These are phyloP conservation scores for Drosophila fuyamai DNA, from an alignment of 1,140 invertebrate genomes.

Conservation along the genomic window DNA sequence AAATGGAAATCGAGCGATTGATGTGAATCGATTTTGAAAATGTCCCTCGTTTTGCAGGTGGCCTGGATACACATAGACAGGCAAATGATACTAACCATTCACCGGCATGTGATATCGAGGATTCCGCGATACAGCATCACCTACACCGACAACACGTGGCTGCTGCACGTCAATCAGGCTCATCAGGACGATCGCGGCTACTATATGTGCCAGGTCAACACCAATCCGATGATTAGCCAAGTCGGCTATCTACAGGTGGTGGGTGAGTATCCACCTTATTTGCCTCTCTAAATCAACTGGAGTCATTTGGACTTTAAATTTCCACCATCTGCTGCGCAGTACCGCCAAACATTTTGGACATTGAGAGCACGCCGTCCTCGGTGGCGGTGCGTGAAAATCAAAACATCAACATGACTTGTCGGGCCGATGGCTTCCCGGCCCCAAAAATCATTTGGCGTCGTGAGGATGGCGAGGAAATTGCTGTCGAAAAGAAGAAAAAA, in stretches of 20 bases:
- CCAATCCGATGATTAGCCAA: slow-evolving; percentile 98
- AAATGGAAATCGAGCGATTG: slow-evolving; percentile 12
- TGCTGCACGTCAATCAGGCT: slow-evolving; percentile 93
- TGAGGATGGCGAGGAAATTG: slow-evolving; percentile 94
- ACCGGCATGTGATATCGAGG: slow-evolving; percentile 94
- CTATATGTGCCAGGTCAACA: slow-evolving; percentile 97
- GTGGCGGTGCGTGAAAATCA: slow-evolving; percentile 95
- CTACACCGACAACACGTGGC: slow-evolving; percentile 96
- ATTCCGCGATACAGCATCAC: slow-evolving; percentile 94
- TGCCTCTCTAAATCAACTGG: not conserved
- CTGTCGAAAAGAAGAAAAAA: slow-evolving; percentile 92
- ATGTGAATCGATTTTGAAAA: slow-evolving; percentile 35
- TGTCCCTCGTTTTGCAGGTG: slow-evolving; percentile 87
- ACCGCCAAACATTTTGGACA: slow-evolving; percentile 94
- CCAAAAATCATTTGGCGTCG: slow-evolving; percentile 96
- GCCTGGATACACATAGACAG: slow-evolving; percentile 97
- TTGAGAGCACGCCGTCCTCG: slow-evolving; percentile 93
- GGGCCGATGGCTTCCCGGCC: slow-evolving; percentile 94
- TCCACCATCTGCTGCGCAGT: slow-evolving; percentile 86
- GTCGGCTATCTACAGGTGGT: slow-evolving; percentile 97
- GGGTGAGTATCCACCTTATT: slow-evolving; percentile 88
- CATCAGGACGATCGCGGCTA: slow-evolving; percentile 95
- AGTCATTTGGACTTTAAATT: not conserved
- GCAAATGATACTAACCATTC: slow-evolving; percentile 97
- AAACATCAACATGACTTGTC: slow-evolving; percentile 95